Conservation (phyloP, 2,113 vertebrate species). For the Stegostoma tigrinum region DNA sequence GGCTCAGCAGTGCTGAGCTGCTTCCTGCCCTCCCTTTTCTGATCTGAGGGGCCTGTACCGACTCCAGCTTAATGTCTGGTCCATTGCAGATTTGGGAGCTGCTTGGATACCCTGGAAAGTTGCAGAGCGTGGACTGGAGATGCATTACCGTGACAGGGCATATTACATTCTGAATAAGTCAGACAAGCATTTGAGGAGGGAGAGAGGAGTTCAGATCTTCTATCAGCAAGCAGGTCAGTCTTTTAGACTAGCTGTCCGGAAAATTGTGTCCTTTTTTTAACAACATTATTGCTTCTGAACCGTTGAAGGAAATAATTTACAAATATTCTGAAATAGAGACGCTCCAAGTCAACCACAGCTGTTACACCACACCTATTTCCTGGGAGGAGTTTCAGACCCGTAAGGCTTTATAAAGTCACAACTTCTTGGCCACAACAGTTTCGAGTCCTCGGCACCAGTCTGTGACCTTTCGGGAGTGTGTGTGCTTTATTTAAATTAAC, state of each 20-base stretch:
- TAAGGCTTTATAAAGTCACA: constrained; percentile 4
- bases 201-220: neutral
- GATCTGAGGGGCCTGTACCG: neutral
- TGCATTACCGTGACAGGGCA: neutral
- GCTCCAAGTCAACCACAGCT: neutral
- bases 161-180: neutral
- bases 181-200: neutral
- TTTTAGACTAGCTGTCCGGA: neutral
- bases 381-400: neutral
- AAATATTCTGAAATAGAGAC: neutral
- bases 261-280: neutral
- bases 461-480: neutral
- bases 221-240: neutral
- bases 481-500: no score
- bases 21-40: neutral
- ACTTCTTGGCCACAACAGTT: neutral
- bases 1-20: neutral
- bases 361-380: neutral
- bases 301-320: neutral
- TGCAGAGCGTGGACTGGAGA: neutral
- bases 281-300: neutral
- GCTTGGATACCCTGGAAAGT: neutral
- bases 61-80: no score
- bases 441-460: neutral
- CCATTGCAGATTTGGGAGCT: no score